Evolutionary conservation across 1,140 invertebrate genomes (phyloP).

Genomic region (Philaenus spumarius): DNA sequence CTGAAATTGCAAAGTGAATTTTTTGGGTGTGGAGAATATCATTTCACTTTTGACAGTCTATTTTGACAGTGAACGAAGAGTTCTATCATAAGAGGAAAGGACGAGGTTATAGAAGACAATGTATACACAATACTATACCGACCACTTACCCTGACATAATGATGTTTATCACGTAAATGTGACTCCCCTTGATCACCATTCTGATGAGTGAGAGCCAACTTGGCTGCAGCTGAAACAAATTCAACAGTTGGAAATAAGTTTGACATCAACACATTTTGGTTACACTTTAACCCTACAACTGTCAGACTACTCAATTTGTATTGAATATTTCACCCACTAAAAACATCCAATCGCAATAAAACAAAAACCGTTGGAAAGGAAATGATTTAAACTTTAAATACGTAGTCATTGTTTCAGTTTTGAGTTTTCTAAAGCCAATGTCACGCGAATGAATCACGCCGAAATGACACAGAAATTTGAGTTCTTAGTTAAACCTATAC

Average conservation of each 20-base stretch:
- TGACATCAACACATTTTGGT: not conserved
- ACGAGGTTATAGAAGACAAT: no score
- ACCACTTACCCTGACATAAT: not conserved
- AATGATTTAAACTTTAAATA: not conserved
- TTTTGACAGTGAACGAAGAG: not conserved
- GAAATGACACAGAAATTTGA: not conserved
- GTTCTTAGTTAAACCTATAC: no score
- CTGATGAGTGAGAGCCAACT: not conserved
- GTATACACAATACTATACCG: not conserved
- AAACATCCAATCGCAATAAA: no score
- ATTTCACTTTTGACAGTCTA: not conserved
- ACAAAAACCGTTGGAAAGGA: no score
- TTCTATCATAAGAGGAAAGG: not conserved
- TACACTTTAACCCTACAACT: not conserved
- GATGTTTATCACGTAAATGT: slow-evolving; percentile 2
- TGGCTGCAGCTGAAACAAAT: slow-evolving; percentile 3
- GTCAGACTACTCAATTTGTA: no score
- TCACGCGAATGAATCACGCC: no score
- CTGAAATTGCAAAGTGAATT: not conserved
- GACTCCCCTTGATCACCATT: slow-evolving; percentile 4
- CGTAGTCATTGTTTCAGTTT: no score
- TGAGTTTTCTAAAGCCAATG: no score
- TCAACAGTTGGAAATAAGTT: not conserved
- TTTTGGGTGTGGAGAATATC: not conserved
- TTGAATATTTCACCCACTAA: no score